Evolutionary conservation across 2,113 vertebrate species (phyloP).

Genomic region (Opisthocomus hoazin): DNA sequence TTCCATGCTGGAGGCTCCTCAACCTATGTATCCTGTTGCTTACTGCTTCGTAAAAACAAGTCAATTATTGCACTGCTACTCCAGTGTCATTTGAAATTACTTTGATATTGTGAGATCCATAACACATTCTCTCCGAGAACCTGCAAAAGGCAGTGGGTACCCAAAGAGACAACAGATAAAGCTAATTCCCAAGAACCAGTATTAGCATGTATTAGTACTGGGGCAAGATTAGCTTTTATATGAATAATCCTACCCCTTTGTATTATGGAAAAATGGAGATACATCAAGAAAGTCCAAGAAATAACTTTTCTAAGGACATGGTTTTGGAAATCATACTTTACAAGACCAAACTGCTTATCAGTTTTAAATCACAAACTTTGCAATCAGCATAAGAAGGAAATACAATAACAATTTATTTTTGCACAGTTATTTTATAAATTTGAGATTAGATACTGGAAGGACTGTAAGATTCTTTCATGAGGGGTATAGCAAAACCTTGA

Average conservation of each 20-base stretch:
- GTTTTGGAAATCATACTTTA: not conserved
- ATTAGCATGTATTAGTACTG: not conserved
- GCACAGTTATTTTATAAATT: not conserved
- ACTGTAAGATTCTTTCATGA: not conserved
- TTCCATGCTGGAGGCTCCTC: not conserved
- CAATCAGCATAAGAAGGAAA: not conserved
- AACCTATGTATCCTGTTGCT: not conserved
- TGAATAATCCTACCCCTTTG: not conserved
- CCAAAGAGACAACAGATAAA: not conserved
- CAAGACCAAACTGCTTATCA: not conserved
- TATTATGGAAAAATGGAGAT: not conserved
- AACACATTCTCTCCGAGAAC: not conserved
- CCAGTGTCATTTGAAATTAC: not conserved
- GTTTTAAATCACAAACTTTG: not conserved
- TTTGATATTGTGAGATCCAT: not conserved
- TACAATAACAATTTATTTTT: not conserved
- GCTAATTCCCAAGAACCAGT: not conserved
- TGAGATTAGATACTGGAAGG: not conserved
- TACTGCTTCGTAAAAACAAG: not conserved
- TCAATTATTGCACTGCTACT: not conserved
- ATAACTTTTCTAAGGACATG: fast-evolving
- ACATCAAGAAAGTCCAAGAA: not conserved
- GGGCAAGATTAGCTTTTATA: not conserved
- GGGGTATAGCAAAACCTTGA: not conserved
- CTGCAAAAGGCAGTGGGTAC: not conserved